Base-by-base conservation (phyloP, 2,888 invertebrate species). In the Scrobipalpa atriplicella region DNA sequence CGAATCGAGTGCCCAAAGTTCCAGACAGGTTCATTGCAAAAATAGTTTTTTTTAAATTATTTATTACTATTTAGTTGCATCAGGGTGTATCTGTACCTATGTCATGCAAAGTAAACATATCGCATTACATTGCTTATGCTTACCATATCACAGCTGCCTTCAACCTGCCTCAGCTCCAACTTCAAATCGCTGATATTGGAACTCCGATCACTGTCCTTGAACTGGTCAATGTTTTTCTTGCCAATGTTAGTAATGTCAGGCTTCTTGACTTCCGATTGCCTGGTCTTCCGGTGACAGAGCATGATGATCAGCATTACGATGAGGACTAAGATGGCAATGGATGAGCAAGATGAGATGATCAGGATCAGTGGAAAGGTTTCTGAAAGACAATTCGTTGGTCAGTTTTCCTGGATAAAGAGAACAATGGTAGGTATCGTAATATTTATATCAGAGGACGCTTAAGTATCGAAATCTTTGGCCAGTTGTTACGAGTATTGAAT, bases 121-220 rank as follows among this genome's bases (percentile, higher is more conserved):
- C n/a, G n/a, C n/a, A n/a, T n/a, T n/a, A n/a, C n/a, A n/a, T n/a
- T n/a, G n/a, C n/a, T n/a, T n/a, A n/a, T 21, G 85, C 93, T 93
- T 75, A 95, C 95, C 91, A 94, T 94, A 81, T 96, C 96, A 85
- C 96, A 96, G 75, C 95, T 95, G 43, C 96, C 96, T 69, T 96
- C 96, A 63, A 96, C 95, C 54, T 97, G 97, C 65, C 98, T 93
- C 70, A 98, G 94, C 84, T 98, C 98, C 74, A 97, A 93, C 86
- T 98, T 98, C 80, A 98, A 93, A 86, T 98, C 98, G 73, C 98
- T 98, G 75, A 98, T 97, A 82, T 97, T 97, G 51, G 98, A 98
- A 78, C 96, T 97, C 69, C 97, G 93, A 84, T 98, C 98, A 64
- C 96, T 97, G 80, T 96, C 96, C 73, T 95, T 95, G 72, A 93